Evolutionary conservation across 2,113 vertebrate species (phyloP).

Genomic region (Callithrix jacchus): DNA sequence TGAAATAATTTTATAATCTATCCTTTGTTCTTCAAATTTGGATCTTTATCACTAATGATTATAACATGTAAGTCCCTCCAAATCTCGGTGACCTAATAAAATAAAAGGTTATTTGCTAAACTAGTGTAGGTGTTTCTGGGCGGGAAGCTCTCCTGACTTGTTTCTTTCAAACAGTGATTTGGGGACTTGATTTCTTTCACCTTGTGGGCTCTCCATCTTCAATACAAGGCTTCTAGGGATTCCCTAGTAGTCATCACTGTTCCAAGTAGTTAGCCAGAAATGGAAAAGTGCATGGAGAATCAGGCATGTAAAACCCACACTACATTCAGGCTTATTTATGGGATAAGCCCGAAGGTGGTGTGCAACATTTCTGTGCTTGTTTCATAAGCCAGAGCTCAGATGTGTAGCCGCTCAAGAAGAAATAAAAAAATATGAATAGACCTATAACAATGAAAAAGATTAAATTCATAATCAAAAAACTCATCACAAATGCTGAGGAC

Average conservation of each 20-base stretch:
- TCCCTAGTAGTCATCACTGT: background rate
- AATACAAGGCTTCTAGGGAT: background rate
- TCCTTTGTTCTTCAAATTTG: background rate
- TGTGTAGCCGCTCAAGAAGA: too few species aligned
- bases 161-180: background rate
- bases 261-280: background rate
- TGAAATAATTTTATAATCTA: background rate
- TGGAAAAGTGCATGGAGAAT: background rate
- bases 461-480: too few species aligned
- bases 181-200: background rate
- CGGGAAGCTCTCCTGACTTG: background rate
- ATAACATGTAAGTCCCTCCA: background rate
- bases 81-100: background rate
- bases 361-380: background rate
- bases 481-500: too few species aligned
- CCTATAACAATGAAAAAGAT: too few species aligned
- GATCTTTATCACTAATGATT: background rate
- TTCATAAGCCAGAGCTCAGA: background rate
- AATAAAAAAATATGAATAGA: too few species aligned
- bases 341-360: background rate
- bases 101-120: background rate
- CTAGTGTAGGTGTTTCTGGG: background rate
- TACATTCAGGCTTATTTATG: too few species aligned
- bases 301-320: background rate
- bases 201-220: background rate